A percentile compares a stretch with the other conserved stretches of the same genome.
Evolutionary conservation across 2,888 invertebrate genomes (phyloP).

Genomic region (Latheticus oryzae): DNA sequence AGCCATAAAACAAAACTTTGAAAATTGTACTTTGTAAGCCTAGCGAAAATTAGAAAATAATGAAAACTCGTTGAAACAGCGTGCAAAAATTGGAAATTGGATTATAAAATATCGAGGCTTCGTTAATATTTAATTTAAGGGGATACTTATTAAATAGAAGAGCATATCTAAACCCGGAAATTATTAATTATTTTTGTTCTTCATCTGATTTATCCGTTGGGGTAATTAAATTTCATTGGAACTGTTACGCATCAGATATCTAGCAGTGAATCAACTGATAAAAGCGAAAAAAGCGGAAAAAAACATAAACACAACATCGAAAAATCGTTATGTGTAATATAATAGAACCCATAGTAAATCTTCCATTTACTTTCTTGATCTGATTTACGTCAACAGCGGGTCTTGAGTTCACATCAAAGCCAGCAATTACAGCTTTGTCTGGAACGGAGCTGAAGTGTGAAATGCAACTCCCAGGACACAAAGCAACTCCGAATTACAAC

Average conservation of each 20-base stretch:
- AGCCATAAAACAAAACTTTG: constrained; percentile 4
- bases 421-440: constrained; percentile 57
- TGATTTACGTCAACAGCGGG: constrained; percentile 55
- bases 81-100: constrained; percentile 29
- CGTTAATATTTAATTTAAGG: constrained; percentile 39
- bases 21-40: constrained; percentile 9
- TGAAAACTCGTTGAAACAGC: constrained; percentile 26
- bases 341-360: constrained; percentile 17
- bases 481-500: constrained; percentile 55
- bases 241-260: constrained; percentile 13
- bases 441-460: constrained; percentile 56
- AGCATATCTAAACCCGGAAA: constrained; percentile 28
- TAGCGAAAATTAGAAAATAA: constrained; percentile 23
- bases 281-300: constrained; percentile 2
- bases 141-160: constrained; percentile 32
- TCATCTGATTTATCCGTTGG: constrained; percentile 38
- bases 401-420: constrained; percentile 55
- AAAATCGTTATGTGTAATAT: constrained; percentile 3
- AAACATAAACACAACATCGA: too few species aligned
- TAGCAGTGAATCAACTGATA: constrained; percentile 2
- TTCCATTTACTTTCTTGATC: constrained; percentile 57
- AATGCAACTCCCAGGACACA: constrained; percentile 55
- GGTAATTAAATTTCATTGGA: constrained; percentile 44
- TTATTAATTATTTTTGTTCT: constrained; percentile 40
- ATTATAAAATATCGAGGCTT: constrained; percentile 25